Evolutionary conservation across 2,797 vertebrate species (phyloP), one percentile per base, ranked within the genome.

Genomic region (Enteromius paludinosus): DNA sequence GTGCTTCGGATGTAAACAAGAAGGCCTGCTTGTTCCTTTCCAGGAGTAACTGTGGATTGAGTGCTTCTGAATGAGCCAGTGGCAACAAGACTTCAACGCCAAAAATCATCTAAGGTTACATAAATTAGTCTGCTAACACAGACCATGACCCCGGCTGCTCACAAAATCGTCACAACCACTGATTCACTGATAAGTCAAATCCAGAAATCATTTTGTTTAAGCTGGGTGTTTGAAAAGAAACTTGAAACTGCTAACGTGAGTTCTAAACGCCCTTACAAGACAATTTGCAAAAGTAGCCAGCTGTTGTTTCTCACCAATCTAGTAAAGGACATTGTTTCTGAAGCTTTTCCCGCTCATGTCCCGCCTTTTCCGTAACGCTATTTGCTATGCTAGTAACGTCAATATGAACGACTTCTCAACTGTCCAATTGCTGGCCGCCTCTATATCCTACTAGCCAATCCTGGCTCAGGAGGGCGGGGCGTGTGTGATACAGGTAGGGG

Each of bases 1-100:
- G 61, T 28, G 56, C 20, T 65, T 64, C 6, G 12, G 56, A 38
- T 52, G 30, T 82, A 82, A 74, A 65, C 70, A 82, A 45, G n/a
- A 56, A 41, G 35, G 28, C 10, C 4, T 7, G n/a, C n/a, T 14
- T 81, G 23, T 20, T n/a, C 12, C 45, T 30, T 62, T 30, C 54
- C n/a, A 61, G 9, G 54, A 43, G 30, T 28, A 75, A 18, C 52
- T 72, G 17, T 28, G 41, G 20, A 33, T n/a, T 30, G 18, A 23
- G 49, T n/a, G 52, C 33, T 59, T 41, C n/a, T 14, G 56, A 25
- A 43, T 52, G 17, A 76, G 5, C 4, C 38, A 61, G 38, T 30
- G 72, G 59, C 64, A 80, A 61, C 38, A 72, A 35, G 8, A 45
- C 47, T 35, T 62, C 52, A 72, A 25, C 18, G 15, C 23, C 61